Base-by-base conservation (phyloP, 2,888 invertebrate species). In the Chrysolina oricalcia region DNA sequence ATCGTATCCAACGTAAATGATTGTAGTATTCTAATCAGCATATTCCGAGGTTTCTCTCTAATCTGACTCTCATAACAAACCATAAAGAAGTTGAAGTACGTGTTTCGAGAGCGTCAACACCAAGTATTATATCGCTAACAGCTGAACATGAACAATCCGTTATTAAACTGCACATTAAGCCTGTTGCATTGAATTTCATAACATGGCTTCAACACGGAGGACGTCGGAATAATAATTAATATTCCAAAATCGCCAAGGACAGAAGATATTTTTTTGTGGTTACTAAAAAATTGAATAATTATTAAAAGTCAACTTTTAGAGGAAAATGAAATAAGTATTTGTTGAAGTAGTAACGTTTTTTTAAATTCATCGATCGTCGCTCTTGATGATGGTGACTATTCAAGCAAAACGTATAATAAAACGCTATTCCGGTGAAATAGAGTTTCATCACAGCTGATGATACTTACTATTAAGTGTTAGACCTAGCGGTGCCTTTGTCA, bases 131-230 rank as follows among this genome's bases (percentile, higher is more conserved):
- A 64, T 65, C 63, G 35, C 62, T 62, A 70, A 67, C 53, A 53
- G 21, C 53, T 53, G 53, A 53, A 48, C 72, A 56, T 64, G 68
- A 62, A 72, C 72, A 73, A 78, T 76, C 74, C 74, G 76, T 78
- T 74, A 76, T 76, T 73, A 78, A 74, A 74, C 73, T 78, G 76
- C 78, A 74, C 67, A 71, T 71, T 71, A 72, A 68, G 76, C 76
- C 73, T 64, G 68, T 27, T 65, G 76, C 73, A 53, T 74, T 74
- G 63, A 56, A 56, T 70, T 70, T 74, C 74, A 70, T 74, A 35
- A 56, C 70, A 64, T 50, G 40, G 35, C 69, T 27, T 19, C 27
- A 41, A 11, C 68, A 73, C 41, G 63, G 53, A 56, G 46, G 53
- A 48, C 46, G 46, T 10, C 13, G 15, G 53, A 21, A 53, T 53